Evolutionary conservation across 2,113 vertebrate genomes (phyloP).

Genomic region (Abramis brama): DNA sequence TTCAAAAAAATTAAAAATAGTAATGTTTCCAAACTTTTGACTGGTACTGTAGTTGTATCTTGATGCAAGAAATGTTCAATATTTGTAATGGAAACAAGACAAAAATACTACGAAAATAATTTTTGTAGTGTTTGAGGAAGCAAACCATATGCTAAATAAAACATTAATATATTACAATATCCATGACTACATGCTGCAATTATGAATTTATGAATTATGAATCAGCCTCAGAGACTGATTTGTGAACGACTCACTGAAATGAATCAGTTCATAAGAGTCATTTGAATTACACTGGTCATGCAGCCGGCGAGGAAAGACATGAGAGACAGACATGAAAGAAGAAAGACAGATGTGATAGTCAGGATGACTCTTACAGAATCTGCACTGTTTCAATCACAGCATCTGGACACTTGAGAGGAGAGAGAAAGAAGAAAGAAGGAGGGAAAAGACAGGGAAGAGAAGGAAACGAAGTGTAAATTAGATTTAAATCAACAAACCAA

Average conservation of each 20-base stretch:
- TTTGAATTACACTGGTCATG: not conserved
- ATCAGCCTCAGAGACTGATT: not conserved
- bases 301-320: not conserved
- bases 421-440: not conserved
- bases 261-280: not conserved
- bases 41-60: no score
- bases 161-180: no score
- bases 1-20: no score
- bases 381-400: slow-evolving; percentile 24
- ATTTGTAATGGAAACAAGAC: no score
- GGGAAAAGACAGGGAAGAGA: not conserved
- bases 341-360: slow-evolving; percentile 50
- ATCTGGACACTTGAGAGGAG: slow-evolving; percentile 20
- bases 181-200: no score
- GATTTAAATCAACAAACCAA: not conserved
- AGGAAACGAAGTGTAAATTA: not conserved
- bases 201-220: no score
- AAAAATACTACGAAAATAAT: no score
- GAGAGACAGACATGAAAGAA: slow-evolving; percentile 53
- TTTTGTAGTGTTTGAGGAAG: no score
- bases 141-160: no score
- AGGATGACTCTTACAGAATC: slow-evolving; percentile 26
- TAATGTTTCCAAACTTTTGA: no score
- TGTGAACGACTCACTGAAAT: not conserved
- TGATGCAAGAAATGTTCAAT: no score